Evolutionary conservation across 2,113 vertebrate genomes (phyloP).

Genomic region (Spea bombifrons): DNA sequence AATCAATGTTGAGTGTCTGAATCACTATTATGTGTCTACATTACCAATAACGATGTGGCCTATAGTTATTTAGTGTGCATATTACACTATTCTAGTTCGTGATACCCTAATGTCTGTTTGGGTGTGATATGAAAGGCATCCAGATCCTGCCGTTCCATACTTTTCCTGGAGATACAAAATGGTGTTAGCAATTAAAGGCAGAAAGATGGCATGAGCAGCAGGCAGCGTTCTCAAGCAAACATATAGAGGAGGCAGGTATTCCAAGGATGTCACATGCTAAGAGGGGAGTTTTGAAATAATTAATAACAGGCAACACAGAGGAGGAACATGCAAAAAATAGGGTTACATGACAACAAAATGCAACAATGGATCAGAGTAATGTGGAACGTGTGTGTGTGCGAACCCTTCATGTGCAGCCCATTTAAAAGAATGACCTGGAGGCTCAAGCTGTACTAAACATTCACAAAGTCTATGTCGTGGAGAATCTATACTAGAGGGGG

Average conservation of each 20-base stretch:
- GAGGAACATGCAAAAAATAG: conserved; percentile 15
- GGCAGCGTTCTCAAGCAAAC: conserved; percentile 7
- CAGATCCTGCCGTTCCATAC: conserved; percentile 1
- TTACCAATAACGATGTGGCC: too few relatives aligned
- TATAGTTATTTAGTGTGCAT: too few relatives aligned
- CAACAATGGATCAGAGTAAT: neutral
- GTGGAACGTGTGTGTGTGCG: neutral
- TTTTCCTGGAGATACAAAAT: conserved; percentile 34
- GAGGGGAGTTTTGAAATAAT: neutral
- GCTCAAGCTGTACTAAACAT: too few relatives aligned
- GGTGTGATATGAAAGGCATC: neutral
- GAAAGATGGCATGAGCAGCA: conserved; percentile 10
- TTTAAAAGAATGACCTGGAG: too few relatives aligned
- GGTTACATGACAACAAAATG: conserved; percentile 11
- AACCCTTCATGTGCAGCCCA: neutral
- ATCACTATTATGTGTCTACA: too few relatives aligned
- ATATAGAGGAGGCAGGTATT: conserved; percentile 11
- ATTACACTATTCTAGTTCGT: too few relatives aligned
- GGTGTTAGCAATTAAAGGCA: conserved; percentile 6
- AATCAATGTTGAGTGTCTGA: too few relatives aligned
- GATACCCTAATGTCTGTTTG: too few relatives aligned
- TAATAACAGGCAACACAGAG: neutral
- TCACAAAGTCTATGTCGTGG: too few relatives aligned
- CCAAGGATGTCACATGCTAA: conserved; percentile 7
- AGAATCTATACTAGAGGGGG: too few relatives aligned